phyloP scores from a whole-genome alignment of 2,888 invertebrate genomes.

The Gerosis bhagava region DNA sequence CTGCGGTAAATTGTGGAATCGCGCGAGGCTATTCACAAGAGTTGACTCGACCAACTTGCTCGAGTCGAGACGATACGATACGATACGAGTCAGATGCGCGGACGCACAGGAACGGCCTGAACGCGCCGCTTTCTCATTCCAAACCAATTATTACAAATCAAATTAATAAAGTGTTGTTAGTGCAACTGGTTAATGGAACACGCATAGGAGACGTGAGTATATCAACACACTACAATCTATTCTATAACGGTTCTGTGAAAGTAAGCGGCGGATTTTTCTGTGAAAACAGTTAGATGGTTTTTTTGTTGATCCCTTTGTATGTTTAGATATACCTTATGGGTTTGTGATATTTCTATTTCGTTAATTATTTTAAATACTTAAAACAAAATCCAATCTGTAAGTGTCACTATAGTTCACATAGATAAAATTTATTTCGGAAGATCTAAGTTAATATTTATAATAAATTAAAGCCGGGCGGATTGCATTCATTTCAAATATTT shows the following conservation, averaged over 20 bases:
- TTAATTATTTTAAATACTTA: no score
- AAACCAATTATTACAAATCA: slow-evolving; percentile 32
- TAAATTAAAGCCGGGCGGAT: no score
- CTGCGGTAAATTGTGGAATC: slow-evolving; percentile 30
- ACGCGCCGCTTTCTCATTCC: slow-evolving; percentile 44
- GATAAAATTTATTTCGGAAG: no score
- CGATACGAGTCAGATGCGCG: slow-evolving; percentile 53
- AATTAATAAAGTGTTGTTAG: slow-evolving; percentile 27
- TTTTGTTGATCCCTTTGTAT: slow-evolving; percentile 28
- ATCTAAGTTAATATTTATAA: no score
- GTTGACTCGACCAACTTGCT: no score
- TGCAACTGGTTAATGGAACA: slow-evolving; percentile 51
- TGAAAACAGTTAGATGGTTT: slow-evolving; percentile 48
- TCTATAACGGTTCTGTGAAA: slow-evolving; percentile 48
- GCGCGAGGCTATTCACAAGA: no score
- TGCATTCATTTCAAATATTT: no score
- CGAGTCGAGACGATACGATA: no score
- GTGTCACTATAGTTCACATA: no score
- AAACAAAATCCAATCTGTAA: no score
- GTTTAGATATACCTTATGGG: no score
- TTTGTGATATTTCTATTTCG: no score
- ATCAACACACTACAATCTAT: slow-evolving; percentile 15
- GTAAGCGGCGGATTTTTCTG: slow-evolving; percentile 42
- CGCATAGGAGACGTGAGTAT: slow-evolving; percentile 53
- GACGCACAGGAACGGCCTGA: slow-evolving; percentile 45